A percentile compares a stretch with the other conserved stretches of the same genome.
Evolutionary conservation across 2,113 vertebrate species (phyloP).

Genomic region (Toxostoma redivivum): DNA sequence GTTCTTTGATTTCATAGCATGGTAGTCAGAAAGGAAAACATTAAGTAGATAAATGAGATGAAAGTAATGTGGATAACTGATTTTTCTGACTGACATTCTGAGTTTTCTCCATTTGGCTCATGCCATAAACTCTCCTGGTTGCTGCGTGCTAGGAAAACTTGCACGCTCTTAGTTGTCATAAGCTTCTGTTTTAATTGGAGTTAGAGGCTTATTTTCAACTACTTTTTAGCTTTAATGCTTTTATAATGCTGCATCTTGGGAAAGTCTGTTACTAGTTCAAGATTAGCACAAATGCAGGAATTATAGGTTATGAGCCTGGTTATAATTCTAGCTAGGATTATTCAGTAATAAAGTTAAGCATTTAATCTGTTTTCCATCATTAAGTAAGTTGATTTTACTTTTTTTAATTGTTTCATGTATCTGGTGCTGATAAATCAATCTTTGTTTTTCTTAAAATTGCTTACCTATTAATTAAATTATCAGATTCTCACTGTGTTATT

Average conservation of each 20-base stretch:
- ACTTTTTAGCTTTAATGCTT: background rate
- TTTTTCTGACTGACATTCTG: background rate
- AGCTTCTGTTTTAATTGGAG: background rate
- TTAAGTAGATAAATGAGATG: background rate
- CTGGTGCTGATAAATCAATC: background rate
- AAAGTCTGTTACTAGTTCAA: background rate
- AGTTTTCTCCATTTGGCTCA: background rate
- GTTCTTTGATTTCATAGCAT: background rate
- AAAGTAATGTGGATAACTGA: background rate
- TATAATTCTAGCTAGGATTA: background rate
- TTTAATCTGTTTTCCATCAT: background rate
- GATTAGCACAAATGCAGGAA: background rate
- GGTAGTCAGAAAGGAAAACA: background rate
- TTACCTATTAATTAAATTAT: background rate
- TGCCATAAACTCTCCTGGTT: background rate
- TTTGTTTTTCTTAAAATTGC: background rate
- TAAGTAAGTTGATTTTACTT: background rate
- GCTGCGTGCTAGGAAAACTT: background rate
- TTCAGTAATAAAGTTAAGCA: background rate
- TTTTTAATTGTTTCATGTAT: background rate
- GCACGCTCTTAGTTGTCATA: background rate
- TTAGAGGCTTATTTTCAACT: background rate
- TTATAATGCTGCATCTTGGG: background rate
- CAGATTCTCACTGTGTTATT: background rate
- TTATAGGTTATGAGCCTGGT: background rate